Percentiles rank a stretch among this genome's conserved stretches.
Conservation (phyloP, 2,888 invertebrate genomes). For the Coenonympha glycerion region DNA sequence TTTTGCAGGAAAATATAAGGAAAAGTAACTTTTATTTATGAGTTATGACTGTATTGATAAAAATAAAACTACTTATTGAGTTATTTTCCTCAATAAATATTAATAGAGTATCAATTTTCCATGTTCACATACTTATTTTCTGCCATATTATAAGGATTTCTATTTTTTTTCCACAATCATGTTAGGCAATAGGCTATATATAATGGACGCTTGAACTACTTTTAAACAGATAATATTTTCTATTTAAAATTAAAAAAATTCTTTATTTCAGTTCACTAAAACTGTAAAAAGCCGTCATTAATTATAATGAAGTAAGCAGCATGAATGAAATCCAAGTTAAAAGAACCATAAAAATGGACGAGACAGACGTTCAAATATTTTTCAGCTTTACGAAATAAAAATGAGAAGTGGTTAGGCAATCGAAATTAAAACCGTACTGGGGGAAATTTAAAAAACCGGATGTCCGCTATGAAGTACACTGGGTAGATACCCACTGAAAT, state of each 20-base stretch:
- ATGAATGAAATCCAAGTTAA: background rate
- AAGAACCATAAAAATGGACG: background rate
- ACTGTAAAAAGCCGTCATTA: background rate
- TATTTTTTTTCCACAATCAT: background rate
- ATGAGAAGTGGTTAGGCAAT: background rate
- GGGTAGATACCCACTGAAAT: conserved; percentile 23
- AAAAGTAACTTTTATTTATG: too few relatives aligned
- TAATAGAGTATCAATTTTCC: background rate
- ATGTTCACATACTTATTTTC: background rate
- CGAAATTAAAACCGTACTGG: conserved; percentile 12
- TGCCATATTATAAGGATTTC: background rate
- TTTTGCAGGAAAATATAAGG: too few relatives aligned
- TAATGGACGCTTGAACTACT: too few relatives aligned
- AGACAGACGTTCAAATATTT: background rate
- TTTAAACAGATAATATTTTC: too few relatives aligned
- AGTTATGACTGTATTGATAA: too few relatives aligned
- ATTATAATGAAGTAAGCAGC: background rate
- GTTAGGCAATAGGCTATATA: too few relatives aligned
- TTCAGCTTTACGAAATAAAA: conserved; percentile 1
- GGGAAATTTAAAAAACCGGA: conserved; percentile 17
- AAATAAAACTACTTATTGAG: too few relatives aligned
- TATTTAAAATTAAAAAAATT: too few relatives aligned
- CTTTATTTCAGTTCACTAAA: too few relatives aligned
- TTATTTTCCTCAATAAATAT: background rate
- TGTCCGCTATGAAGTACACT: conserved; percentile 19